Conservation (phyloP, 2,113 vertebrate species). For the Percopsis transmontana region DNA sequence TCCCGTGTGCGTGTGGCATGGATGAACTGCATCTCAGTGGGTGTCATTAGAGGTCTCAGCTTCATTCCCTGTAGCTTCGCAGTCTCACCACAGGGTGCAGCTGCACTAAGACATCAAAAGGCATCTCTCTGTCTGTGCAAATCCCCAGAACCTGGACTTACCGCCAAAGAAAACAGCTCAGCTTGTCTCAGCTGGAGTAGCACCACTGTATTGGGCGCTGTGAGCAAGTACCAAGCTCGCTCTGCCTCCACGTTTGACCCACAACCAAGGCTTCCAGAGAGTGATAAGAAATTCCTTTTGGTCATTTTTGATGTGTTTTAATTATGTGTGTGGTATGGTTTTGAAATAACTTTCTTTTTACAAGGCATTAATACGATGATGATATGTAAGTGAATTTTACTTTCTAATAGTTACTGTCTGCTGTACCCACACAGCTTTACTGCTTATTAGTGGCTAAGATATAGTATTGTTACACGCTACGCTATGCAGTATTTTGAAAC, state of each 20-base stretch:
- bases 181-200: conserved; percentile 28
- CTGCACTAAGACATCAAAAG: conserved; percentile 48
- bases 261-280: not conserved
- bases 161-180: conserved; percentile 37
- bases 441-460: too few species aligned
- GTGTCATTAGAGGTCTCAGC: conserved; percentile 23
- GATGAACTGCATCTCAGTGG: conserved; percentile 21
- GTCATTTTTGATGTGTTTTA: not conserved
- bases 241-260: not conserved
- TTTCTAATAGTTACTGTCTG: not conserved
- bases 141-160: conserved; percentile 12
- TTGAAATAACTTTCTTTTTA: not conserved
- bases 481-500: too few species aligned
- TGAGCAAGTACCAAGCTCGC: conserved; percentile 11
- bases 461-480: too few species aligned
- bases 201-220: not conserved
- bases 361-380: not conserved
- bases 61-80: conserved; percentile 29
- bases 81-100: conserved; percentile 33
- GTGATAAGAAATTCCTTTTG: not conserved
- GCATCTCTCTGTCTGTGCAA: conserved; percentile 15
- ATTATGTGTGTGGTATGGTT: not conserved
- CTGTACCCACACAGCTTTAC: too few species aligned
- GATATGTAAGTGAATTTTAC: not conserved
- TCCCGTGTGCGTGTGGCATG: conserved; percentile 17